Conservation (phyloP, 2,113 vertebrate species). For the Danio rerio region DNA sequence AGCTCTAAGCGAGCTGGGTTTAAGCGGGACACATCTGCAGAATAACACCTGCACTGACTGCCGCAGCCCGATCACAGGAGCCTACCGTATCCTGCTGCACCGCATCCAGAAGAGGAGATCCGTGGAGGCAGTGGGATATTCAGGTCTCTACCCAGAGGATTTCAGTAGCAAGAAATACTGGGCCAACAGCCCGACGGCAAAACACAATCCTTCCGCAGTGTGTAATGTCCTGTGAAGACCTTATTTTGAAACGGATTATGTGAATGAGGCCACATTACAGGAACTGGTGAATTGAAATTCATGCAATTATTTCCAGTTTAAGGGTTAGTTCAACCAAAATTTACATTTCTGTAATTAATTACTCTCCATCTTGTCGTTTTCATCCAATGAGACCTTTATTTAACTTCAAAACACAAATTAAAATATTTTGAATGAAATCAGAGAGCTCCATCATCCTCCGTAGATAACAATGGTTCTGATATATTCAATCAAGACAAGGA, state of each 20-base stretch:
- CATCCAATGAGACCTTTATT: no score
- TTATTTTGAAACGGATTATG: background rate
- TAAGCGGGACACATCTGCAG: slow-evolving; percentile 67
- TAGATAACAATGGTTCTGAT: no score
- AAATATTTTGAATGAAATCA: no score
- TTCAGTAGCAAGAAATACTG: slow-evolving; percentile 56
- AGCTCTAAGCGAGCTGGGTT: slow-evolving; percentile 66
- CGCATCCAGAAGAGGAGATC: slow-evolving; percentile 73
- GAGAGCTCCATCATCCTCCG: no score
- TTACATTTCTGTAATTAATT: no score
- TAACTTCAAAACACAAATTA: no score
- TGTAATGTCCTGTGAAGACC: slow-evolving; percentile 68
- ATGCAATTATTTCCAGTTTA: background rate
- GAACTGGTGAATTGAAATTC: background rate
- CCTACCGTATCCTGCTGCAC: slow-evolving; percentile 78
- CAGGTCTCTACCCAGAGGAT: slow-evolving; percentile 62
- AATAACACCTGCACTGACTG: slow-evolving; percentile 70
- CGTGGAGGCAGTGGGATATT: slow-evolving; percentile 68
- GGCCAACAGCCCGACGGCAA: slow-evolving; percentile 55
- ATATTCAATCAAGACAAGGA: no score
- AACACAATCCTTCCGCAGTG: slow-evolving; percentile 69
- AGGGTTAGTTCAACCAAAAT: no score
- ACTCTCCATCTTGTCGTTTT: no score
- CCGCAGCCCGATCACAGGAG: slow-evolving; percentile 73
- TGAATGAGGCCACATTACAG: background rate